These are phyloP conservation scores for Pelvicachromis taeniatus DNA, from an alignment of 2,113 vertebrate genomes.

Conservation along the genomic window DNA sequence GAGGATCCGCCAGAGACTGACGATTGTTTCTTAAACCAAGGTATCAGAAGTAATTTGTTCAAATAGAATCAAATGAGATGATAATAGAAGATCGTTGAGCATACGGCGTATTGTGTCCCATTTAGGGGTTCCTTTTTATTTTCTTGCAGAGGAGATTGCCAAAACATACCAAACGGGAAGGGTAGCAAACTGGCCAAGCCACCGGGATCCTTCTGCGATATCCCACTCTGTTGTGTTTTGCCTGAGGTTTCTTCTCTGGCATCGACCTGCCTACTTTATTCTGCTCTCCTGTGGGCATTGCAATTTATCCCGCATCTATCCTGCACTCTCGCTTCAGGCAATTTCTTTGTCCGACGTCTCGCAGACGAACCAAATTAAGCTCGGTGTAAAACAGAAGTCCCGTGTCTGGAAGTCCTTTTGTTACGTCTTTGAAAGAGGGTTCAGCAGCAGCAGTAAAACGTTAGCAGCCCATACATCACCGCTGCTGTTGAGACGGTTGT, in stretches of 20 bases:
- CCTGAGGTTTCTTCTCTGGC: conserved; percentile 28
- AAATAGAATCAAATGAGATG: neutral
- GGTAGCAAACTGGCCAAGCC: neutral
- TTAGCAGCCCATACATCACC: neutral
- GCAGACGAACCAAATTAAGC: conserved; percentile 1
- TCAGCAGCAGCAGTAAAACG: neutral
- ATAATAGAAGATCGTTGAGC: neutral
- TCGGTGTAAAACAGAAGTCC: neutral
- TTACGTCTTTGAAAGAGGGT: neutral
- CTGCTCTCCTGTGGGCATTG: conserved; percentile 15
- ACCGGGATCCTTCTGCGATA: neutral
- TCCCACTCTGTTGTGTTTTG: conserved; percentile 28
- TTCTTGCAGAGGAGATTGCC: neutral
- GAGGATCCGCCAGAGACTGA: conserved; percentile 11
- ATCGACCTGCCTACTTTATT: conserved; percentile 36
- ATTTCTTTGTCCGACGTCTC: conserved; percentile 1
- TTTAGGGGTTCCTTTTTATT: neutral
- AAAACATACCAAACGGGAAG: neutral
- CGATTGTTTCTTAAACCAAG: neutral
- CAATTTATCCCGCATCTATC: conserved; percentile 14
- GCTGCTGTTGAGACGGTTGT: neutral
- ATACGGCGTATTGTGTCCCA: neutral
- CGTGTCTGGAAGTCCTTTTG: neutral
- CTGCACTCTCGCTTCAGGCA: neutral
- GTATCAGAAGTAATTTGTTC: neutral